These are phyloP conservation scores for Drosophila kokeensis DNA, from an alignment of 2,888 invertebrate species.

Conservation along the genomic window DNA sequence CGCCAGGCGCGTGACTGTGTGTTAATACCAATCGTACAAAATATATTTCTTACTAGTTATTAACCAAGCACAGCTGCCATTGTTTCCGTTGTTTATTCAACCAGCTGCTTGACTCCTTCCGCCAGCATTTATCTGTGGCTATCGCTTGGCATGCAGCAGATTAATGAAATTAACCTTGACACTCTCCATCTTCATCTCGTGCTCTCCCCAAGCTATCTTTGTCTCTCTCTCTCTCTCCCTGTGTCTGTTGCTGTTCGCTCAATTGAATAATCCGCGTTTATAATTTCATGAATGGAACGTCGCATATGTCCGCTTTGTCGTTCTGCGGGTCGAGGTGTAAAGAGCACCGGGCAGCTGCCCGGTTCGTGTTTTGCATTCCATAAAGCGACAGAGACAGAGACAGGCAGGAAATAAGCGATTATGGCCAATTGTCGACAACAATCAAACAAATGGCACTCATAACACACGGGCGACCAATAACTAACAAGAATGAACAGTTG, in stretches of 20 bases:
- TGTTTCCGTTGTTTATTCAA: conserved; percentile 16
- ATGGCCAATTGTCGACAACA: conserved; percentile 51
- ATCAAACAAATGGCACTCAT: conserved; percentile 32
- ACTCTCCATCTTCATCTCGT: conserved; percentile 10
- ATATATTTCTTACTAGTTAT: conserved; percentile 14
- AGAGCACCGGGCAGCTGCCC: conserved; percentile 35
- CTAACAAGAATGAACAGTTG: neutral
- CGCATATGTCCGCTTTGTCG: conserved; percentile 5
- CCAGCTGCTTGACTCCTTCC: conserved; percentile 30
- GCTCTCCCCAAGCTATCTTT: conserved; percentile 3
- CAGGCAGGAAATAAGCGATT: conserved; percentile 65
- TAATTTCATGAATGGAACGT: conserved; percentile 63
- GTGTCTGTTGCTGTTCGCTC: conserved; percentile 6
- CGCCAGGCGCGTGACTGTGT: conserved; percentile 36
- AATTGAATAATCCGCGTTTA: conserved; percentile 51
- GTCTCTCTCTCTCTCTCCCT: conserved; percentile 5
- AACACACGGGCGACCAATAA: conserved; percentile 16
- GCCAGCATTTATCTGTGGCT: conserved; percentile 33
- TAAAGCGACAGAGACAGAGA: conserved; percentile 40
- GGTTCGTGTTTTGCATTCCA: conserved; percentile 62
- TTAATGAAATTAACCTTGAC: conserved; percentile 75
- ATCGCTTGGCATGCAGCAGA: conserved; percentile 48
- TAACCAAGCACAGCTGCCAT: conserved; percentile 38
- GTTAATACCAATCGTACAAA: conserved; percentile 26
- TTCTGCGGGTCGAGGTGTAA: neutral